Evolutionary conservation across 2,888 invertebrate genomes (phyloP).

Genomic region (Arctia plantaginis): DNA sequence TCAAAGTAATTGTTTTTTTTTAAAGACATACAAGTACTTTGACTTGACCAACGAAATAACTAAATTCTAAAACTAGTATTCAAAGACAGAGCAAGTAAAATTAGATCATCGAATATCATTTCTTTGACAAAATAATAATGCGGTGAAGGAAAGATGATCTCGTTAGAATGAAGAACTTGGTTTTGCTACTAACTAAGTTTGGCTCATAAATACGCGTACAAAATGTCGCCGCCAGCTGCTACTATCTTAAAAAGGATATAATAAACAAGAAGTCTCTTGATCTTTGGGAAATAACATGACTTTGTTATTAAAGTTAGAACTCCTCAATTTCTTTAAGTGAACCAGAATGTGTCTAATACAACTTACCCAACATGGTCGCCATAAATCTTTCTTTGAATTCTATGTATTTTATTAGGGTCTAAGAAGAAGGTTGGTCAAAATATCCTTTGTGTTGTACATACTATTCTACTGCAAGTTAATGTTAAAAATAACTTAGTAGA

Average conservation of each 20-base stretch:
- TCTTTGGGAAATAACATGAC: conserved; percentile 49
- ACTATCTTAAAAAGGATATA: conserved; percentile 54
- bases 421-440: background rate
- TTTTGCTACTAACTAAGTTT: conserved; percentile 57
- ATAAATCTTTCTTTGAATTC: background rate
- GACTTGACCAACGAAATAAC: no score
- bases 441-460: background rate
- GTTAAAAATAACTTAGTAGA: no score
- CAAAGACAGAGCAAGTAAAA: conserved; percentile 42
- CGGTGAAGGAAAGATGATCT: conserved; percentile 51
- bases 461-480: background rate
- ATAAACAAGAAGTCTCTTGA: conserved; percentile 52
- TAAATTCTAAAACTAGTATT: conserved; percentile 22
- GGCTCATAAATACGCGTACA: conserved; percentile 56
- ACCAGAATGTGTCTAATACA: conserved; percentile 19
- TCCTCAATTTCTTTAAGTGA: conserved; percentile 27
- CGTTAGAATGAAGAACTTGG: conserved; percentile 60
- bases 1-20: no score
- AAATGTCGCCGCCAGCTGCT: conserved; percentile 57
- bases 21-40: no score
- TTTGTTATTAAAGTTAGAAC: conserved; percentile 47
- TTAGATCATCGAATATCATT: conserved; percentile 51
- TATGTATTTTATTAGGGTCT: background rate
- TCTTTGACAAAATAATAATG: conserved; percentile 53
- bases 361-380: background rate